Percentiles rank a stretch among this genome's conserved stretches.
phyloP scores from a whole-genome alignment of 2,888 invertebrate genomes.

The Microplitis manilae region DNA sequence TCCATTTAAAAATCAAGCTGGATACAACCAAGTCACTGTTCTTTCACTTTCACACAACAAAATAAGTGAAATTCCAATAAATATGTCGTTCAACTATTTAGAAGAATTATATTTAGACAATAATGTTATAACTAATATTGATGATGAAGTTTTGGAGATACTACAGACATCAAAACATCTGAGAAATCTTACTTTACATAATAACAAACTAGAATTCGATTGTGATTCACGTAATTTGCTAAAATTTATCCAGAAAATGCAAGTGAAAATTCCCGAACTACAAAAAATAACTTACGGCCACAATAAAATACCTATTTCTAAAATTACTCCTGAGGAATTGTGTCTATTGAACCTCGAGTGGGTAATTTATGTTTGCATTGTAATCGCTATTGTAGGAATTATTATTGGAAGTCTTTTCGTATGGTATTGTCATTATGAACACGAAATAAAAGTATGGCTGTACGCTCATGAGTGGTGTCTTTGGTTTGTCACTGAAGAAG shows the following conservation, averaged over 20 bases:
- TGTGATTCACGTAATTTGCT: constrained; percentile 78
- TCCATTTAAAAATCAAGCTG: constrained; percentile 64
- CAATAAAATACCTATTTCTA: constrained; percentile 47
- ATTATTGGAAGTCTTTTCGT: constrained; percentile 54
- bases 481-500: constrained; percentile 80
- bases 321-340: constrained; percentile 57
- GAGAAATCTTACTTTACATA: constrained; percentile 73
- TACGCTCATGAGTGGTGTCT: constrained; percentile 76
- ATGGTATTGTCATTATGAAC: constrained; percentile 74
- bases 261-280: constrained; percentile 54
- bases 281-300: constrained; percentile 51
- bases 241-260: constrained; percentile 73
- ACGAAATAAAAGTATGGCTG: constrained; percentile 80
- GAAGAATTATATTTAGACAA: constrained; percentile 73
- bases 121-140: constrained; percentile 74
- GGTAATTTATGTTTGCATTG: constrained; percentile 63
- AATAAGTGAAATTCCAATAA: constrained; percentile 49
- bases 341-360: constrained; percentile 44
- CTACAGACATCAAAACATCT: constrained; percentile 72
- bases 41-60: constrained; percentile 74
- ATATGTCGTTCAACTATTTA: constrained; percentile 31
- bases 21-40: constrained; percentile 73
- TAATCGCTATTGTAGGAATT: constrained; percentile 60
- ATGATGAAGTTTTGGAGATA: constrained; percentile 68
- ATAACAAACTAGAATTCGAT: constrained; percentile 82